Conservation (phyloP, 2,888 invertebrate species). For the Ophioninae sp. region DNA sequence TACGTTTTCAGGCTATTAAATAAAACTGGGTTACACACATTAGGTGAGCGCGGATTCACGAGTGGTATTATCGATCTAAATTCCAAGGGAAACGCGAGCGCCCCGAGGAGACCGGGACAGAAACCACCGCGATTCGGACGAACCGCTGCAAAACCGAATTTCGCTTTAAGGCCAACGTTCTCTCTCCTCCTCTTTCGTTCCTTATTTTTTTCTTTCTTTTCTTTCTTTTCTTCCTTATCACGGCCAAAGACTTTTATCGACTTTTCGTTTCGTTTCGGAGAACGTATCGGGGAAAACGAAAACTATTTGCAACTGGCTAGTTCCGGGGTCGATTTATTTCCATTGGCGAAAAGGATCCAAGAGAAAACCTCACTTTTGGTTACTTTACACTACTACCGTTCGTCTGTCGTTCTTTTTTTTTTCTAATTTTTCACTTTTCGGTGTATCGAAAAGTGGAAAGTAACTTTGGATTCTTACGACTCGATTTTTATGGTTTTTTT, state of each 20-base stretch:
- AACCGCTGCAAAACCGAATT: slow-evolving; percentile 56
- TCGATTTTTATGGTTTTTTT: too few relatives aligned
- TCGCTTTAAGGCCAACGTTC: slow-evolving; percentile 50
- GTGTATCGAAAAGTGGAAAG: too few relatives aligned
- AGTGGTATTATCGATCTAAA: slow-evolving; percentile 60
- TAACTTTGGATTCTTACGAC: too few relatives aligned
- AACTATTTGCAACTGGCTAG: neutral
- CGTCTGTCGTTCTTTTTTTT: neutral
- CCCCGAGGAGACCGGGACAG: slow-evolving; percentile 26
- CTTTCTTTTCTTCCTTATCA: slow-evolving; percentile 34
- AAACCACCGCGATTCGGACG: slow-evolving; percentile 55
- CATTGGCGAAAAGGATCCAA: slow-evolving; percentile 28
- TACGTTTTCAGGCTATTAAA: slow-evolving; percentile 53
- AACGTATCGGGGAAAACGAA: slow-evolving; percentile 3
- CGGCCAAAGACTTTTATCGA: neutral
- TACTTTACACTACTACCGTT: neutral
- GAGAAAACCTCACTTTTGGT: slow-evolving; percentile 26
- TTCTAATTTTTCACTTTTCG: neutral
- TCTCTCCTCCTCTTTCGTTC: neutral
- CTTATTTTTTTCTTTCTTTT: too few relatives aligned
- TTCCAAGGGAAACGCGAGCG: slow-evolving; percentile 55
- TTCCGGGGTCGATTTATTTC: slow-evolving; percentile 43
- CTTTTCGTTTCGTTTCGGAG: slow-evolving; percentile 12
- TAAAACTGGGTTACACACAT: slow-evolving; percentile 61
- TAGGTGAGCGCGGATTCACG: slow-evolving; percentile 40